Percentiles rank a stretch among this genome's conserved stretches.
phyloP scores from a whole-genome alignment of 1,140 invertebrate genomes.

The Ceratina japonica region DNA sequence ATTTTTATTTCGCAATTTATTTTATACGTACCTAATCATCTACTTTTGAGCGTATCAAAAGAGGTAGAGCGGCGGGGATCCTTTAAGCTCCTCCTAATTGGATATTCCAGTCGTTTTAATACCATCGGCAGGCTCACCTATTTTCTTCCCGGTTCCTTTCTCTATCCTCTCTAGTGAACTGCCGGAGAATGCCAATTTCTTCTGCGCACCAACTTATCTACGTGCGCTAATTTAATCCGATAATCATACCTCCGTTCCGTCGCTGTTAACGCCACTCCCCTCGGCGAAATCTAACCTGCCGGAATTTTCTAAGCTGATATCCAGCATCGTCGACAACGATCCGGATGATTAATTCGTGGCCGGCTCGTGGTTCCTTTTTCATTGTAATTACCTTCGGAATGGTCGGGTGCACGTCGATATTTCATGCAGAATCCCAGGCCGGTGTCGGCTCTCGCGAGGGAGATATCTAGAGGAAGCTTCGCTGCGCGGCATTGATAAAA shows the following conservation, averaged over 20 bases:
- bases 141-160: neutral
- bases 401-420: neutral
- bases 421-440: neutral
- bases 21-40: slow-evolving; percentile 19
- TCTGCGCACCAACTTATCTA: slow-evolving; percentile 10
- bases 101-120: slow-evolving; percentile 44
- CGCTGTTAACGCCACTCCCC: neutral
- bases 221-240: slow-evolving; percentile 25
- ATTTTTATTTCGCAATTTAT: slow-evolving; percentile 37
- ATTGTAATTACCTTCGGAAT: slow-evolving; percentile 6
- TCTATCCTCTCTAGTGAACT: neutral
- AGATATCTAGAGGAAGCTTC: neutral
- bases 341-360: neutral
- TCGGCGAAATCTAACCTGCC: neutral
- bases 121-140: neutral
- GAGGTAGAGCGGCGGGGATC: slow-evolving; percentile 3
- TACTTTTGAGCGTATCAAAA: slow-evolving; percentile 9
- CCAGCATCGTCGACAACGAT: neutral
- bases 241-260: neutral
- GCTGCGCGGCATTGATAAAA: neutral
- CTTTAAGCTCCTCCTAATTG: slow-evolving; percentile 40
- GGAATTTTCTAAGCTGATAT: neutral
- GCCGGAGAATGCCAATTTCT: slow-evolving; percentile 29
- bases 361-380: neutral
- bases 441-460: neutral